Base-by-base conservation (phyloP, 2,888 invertebrate genomes). In the Macaria liturata region DNA sequence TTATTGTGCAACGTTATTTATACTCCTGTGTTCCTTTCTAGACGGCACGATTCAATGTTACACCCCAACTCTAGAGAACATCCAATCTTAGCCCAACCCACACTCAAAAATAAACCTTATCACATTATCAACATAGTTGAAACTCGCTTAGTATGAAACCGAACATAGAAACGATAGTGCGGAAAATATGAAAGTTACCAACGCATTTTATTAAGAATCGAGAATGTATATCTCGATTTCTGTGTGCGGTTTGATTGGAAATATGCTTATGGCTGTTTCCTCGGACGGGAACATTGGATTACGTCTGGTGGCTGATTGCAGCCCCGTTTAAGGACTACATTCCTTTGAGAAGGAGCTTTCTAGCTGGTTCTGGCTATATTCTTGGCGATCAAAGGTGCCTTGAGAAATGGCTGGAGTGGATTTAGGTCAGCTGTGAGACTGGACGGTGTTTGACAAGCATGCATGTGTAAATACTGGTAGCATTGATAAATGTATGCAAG, bases 1-100 rank as follows among this genome's bases (percentile, higher is more conserved):
- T 85, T 88, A 89, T 88, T 89, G 88, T 91, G 85, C 86, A 88
- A 79, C 80, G 85, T 87, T 90, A 90, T 91, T 89, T 91, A 89
- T 89, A 88, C 82, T 77, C 76, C 75, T 79, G 75, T 81, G 79
- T 83, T 78, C 82, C 81, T 76, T 78, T 72, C 75, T 78, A 83
- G 78, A 82, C 76, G 78, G 65, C 66, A 65, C 76, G 75, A 81
- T 79, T 76, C 79, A 74, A 83, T 78, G 81, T 80, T 78, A 75
- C 66, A 49, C 65, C 54, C 34, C 59, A 61, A 65, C 59, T 59
- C 57, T 64, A 47, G 51, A 60, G 49, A 70, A 68, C 49, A 62
- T 32, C 68, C 32, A 61, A 75, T 61, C 43, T 49, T 62, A 70
- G 54, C 48, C 20, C 37, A 7, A 8, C 32, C 3, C 4, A 0